These are phyloP conservation scores for Phallusia fumigata DNA, from an alignment of 23 tunicate genomes.

Conservation along the genomic window DNA sequence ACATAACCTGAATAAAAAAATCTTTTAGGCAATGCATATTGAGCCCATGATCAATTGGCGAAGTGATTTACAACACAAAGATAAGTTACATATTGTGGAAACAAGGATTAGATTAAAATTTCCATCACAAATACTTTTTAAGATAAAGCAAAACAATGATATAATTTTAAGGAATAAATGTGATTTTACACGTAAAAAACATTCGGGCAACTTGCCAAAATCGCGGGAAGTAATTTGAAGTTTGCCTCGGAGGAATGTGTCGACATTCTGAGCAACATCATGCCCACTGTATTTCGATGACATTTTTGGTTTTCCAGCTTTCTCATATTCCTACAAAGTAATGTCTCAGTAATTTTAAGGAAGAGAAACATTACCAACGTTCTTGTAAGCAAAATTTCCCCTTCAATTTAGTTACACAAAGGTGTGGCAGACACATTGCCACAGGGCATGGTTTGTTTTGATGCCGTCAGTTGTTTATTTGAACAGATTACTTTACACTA, in stretches of 20 bases:
- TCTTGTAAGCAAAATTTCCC: too few species aligned
- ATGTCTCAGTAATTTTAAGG: too few species aligned
- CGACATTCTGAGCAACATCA: constrained; percentile 56
- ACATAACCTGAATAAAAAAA: constrained; percentile 49
- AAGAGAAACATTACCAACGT: too few species aligned
- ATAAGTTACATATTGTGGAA: too few species aligned
- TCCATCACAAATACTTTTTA: too few species aligned
- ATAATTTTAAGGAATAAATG: too few species aligned
- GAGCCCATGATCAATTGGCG: too few species aligned
- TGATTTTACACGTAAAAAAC: background rate
- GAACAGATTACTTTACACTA: background rate
- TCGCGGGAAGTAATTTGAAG: constrained; percentile 39
- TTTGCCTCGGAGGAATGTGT: constrained; percentile 38
- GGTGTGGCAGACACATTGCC: background rate
- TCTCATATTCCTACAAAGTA: constrained; percentile 30
- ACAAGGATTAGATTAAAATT: too few species aligned
- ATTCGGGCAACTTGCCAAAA: constrained; percentile 30
- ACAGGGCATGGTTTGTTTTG: background rate
- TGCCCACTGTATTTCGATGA: constrained; percentile 35
- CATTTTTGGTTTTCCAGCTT: constrained; percentile 20
- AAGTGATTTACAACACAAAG: too few species aligned
- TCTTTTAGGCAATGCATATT: too few species aligned
- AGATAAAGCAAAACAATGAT: too few species aligned
- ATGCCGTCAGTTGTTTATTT: background rate
- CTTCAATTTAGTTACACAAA: background rate